Evolutionary conservation across 1,140 invertebrate genomes (phyloP).

Genomic region (Rhynchophorus ferrugineus): DNA sequence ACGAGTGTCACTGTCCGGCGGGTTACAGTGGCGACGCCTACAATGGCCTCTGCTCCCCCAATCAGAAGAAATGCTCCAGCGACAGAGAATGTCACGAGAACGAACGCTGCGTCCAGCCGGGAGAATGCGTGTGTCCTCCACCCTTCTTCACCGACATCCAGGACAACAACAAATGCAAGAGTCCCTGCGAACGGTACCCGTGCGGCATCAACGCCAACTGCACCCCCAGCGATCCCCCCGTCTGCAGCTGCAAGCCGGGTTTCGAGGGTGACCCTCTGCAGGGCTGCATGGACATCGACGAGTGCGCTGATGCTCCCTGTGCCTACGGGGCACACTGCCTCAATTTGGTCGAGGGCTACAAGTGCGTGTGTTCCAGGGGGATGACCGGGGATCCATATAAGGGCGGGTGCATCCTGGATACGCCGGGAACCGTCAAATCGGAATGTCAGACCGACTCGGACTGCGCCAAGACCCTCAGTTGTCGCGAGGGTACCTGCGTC

Average conservation of each 20-base stretch:
- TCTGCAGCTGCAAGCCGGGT: slow-evolving; percentile 77
- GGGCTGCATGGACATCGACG: slow-evolving; percentile 78
- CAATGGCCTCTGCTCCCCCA: slow-evolving; percentile 66
- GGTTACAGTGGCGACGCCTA: slow-evolving; percentile 60
- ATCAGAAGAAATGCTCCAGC: slow-evolving; percentile 69
- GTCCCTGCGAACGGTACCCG: slow-evolving; percentile 76
- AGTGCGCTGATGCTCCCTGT: slow-evolving; percentile 70
- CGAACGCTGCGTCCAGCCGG: slow-evolving; percentile 84
- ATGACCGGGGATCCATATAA: slow-evolving; percentile 78
- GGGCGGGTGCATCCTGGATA: slow-evolving; percentile 59
- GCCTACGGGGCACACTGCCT: slow-evolving; percentile 79
- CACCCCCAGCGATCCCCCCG: slow-evolving; percentile 79
- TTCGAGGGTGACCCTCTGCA: slow-evolving; percentile 75
- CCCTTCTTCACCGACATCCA: slow-evolving; percentile 76
- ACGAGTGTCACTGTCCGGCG: slow-evolving; percentile 71
- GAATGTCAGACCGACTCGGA: slow-evolving; percentile 66
- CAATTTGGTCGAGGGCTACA: slow-evolving; percentile 75
- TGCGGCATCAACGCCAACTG: slow-evolving; percentile 92
- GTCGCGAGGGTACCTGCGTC: slow-evolving; percentile 65
- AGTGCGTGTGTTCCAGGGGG: slow-evolving; percentile 75
- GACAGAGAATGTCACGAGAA: slow-evolving; percentile 78
- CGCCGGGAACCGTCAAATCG: slow-evolving; percentile 40
- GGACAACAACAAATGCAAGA: slow-evolving; percentile 79
- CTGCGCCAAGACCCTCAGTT: slow-evolving; percentile 72
- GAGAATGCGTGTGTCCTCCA: slow-evolving; percentile 80